These are phyloP conservation scores for Xestia rhomboidea DNA, from an alignment of 2,888 invertebrate species.

Conservation along the genomic window DNA sequence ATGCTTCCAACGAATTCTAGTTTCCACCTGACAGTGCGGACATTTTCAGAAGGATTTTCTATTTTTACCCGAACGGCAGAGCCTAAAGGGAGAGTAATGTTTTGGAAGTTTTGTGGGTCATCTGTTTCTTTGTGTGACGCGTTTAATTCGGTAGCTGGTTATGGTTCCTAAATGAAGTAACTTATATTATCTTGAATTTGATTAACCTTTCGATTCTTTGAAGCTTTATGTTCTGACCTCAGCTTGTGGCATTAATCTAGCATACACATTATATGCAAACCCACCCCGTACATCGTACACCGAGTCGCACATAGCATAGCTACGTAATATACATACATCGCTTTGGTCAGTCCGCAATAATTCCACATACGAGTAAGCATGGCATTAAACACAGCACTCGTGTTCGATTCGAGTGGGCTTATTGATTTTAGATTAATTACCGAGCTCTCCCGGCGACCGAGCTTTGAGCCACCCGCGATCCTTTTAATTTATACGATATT, in stretches of 20 bases:
- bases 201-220: neutral
- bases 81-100: neutral
- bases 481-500: constrained; percentile 53
- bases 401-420: constrained; percentile 54
- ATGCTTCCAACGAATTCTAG: constrained; percentile 17
- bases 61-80: neutral
- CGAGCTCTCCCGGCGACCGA: constrained; percentile 51
- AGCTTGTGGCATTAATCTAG: neutral
- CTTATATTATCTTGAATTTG: neutral
- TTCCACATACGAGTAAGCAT: constrained; percentile 48
- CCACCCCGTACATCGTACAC: neutral
- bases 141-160: neutral
- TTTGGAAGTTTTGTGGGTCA: neutral
- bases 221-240: neutral
- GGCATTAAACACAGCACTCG: constrained; percentile 57
- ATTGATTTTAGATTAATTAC: constrained; percentile 76
- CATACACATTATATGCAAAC: neutral
- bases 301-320: neutral
- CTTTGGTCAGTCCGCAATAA: constrained; percentile 42
- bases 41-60: neutral
- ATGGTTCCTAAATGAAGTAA: neutral
- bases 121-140: neutral
- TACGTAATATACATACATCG: constrained; percentile 34
- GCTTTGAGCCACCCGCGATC: constrained; percentile 45
- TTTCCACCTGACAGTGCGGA: neutral